Evolutionary conservation across 2,888 invertebrate species (phyloP).

Genomic region (Lithosia quadra): DNA sequence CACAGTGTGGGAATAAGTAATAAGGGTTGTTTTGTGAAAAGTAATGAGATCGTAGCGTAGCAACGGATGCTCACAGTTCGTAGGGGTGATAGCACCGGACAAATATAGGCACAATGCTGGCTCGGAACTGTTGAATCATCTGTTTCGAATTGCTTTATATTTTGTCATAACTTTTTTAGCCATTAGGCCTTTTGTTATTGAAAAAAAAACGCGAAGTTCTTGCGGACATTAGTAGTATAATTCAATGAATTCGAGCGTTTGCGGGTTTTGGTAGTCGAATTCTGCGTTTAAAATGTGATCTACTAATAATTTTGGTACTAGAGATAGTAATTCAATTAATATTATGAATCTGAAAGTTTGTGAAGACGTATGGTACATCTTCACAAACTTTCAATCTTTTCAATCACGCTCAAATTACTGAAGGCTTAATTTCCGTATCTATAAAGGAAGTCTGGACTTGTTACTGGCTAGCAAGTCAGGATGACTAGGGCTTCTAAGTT

Average conservation of each 20-base stretch:
- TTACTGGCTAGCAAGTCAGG: too few relatives aligned
- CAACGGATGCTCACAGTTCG: constrained; percentile 55
- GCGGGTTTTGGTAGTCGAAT: too few relatives aligned
- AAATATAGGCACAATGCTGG: constrained; percentile 40
- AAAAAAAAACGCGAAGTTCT: neutral
- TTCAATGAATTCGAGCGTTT: neutral
- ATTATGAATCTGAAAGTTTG: neutral
- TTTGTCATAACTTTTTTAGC: constrained; percentile 12
- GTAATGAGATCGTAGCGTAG: constrained; percentile 63
- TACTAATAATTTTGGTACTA: neutral
- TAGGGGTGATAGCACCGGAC: constrained; percentile 39
- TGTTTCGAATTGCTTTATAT: constrained; percentile 32
- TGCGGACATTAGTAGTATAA: neutral
- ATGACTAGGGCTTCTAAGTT: too few relatives aligned
- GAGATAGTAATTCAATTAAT: neutral
- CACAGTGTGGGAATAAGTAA: constrained; percentile 62
- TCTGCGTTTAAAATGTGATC: neutral
- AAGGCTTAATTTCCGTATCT: too few relatives aligned
- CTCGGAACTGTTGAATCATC: constrained; percentile 29
- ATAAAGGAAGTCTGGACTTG: too few relatives aligned
- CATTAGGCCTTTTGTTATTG: neutral
- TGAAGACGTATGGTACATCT: too few relatives aligned
- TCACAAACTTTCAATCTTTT: too few relatives aligned
- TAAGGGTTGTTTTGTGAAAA: constrained; percentile 65
- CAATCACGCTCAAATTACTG: neutral